Conservation (phyloP, 2,888 invertebrate species). For the Timema cristinae region DNA sequence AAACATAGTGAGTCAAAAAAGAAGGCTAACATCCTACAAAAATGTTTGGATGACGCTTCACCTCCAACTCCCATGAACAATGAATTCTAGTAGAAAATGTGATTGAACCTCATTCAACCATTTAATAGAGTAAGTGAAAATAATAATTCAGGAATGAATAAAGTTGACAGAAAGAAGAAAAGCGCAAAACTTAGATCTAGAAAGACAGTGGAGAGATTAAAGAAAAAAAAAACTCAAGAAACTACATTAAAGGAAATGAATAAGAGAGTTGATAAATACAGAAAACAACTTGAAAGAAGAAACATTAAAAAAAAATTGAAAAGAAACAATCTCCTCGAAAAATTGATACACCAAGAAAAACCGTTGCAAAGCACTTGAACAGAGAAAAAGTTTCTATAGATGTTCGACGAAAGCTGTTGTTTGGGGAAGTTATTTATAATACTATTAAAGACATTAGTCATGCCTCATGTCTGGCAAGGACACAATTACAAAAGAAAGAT, state of each 20-base stretch:
- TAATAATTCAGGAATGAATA: background rate
- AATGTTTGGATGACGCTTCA: background rate
- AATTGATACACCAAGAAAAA: conserved; percentile 3
- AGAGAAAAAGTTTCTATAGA: conserved; percentile 10
- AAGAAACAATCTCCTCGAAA: background rate
- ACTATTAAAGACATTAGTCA: conserved; percentile 2
- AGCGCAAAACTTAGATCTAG: conserved; percentile 6
- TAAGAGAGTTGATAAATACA: conserved; percentile 10
- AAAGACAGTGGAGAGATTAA: background rate
- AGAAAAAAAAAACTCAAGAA: background rate
- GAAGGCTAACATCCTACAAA: background rate
- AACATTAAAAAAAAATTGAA: background rate
- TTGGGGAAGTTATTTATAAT: background rate
- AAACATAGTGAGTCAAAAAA: conserved; percentile 1
- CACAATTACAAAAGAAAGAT: conserved; percentile 5
- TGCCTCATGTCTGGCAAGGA: background rate
- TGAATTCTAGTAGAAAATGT: background rate
- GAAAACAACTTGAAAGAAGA: background rate
- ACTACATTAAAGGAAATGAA: background rate
- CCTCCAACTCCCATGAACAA: conserved; percentile 8
- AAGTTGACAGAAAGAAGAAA: background rate
- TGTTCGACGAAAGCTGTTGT: conserved; percentile 8
- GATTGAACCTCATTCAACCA: no score
- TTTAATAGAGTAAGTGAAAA: background rate
- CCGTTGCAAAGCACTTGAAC: background rate